These are phyloP conservation scores for Lepidiolamprologus cunningtoni DNA, from an alignment of 2,113 vertebrate species.

Conservation along the genomic window DNA sequence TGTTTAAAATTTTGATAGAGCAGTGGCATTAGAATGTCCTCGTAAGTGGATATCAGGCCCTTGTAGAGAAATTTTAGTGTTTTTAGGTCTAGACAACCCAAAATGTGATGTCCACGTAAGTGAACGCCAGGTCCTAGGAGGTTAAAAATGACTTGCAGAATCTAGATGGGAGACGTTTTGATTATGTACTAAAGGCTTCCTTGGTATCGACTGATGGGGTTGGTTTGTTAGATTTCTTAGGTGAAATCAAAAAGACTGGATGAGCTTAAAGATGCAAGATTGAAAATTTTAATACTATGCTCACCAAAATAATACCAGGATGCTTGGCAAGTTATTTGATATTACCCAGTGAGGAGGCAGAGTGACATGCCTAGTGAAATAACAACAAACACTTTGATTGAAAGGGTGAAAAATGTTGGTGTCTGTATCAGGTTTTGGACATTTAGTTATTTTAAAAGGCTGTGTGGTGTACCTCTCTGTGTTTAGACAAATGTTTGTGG, in stretches of 20 bases:
- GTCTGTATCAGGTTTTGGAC: not conserved
- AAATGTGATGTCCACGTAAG: not conserved
- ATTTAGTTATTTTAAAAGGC: not conserved
- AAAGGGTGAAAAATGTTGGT: not conserved
- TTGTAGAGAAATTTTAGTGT: not conserved
- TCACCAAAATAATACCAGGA: not conserved
- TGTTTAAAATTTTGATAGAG: not conserved
- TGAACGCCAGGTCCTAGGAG: not conserved
- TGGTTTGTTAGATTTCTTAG: not conserved
- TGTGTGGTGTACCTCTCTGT: not conserved
- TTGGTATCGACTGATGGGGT: not conserved
- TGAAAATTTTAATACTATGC: not conserved
- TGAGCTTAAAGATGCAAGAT: not conserved
- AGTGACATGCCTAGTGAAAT: not conserved
- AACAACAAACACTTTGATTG: not conserved
- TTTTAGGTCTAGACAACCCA: not conserved
- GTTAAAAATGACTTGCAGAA: not conserved
- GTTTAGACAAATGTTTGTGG: not conserved
- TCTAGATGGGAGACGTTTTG: not conserved
- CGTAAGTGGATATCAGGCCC: not conserved
- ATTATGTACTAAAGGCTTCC: not conserved
- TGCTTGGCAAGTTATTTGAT: not conserved
- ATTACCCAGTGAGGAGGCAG: not conserved
- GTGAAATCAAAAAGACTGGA: not conserved
- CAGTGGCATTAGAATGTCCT: not conserved